Conservation (phyloP, 2,888 invertebrate species). For the Epirrita christyi region DNA sequence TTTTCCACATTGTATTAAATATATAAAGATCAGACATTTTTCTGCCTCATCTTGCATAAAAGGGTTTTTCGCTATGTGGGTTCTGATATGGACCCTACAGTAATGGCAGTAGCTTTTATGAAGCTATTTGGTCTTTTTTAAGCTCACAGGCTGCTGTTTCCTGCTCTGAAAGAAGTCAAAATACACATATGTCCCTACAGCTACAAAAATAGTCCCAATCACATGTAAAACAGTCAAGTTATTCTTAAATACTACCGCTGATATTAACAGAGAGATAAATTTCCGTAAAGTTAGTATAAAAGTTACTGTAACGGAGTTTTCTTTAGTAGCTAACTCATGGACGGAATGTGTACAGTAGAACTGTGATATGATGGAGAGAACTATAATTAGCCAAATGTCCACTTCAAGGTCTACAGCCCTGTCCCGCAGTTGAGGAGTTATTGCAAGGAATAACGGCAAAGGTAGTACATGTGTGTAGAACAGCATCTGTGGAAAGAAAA, state of each 20-base stretch:
- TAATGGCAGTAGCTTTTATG: no score
- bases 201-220: constrained; percentile 65
- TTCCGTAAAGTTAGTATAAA: constrained; percentile 75
- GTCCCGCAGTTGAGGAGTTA: constrained; percentile 58
- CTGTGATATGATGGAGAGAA: constrained; percentile 64
- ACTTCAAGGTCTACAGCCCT: constrained; percentile 48
- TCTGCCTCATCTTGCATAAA: no score
- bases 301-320: constrained; percentile 72
- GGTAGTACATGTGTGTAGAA: constrained; percentile 73
- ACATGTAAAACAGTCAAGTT: constrained; percentile 68
- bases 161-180: constrained; percentile 67
- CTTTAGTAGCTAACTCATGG: constrained; percentile 69
- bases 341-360: constrained; percentile 73
- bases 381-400: constrained; percentile 61
- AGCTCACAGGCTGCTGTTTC: constrained; percentile 62
- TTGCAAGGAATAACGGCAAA: constrained; percentile 65
- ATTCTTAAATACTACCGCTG: constrained; percentile 74
- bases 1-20: no score
- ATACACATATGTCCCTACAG: constrained; percentile 71
- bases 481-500: constrained; percentile 68
- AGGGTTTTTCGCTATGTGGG: no score
- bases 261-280: constrained; percentile 70
- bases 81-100: no score
- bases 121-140: constrained; percentile 41
- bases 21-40: no score